Base-by-base conservation (phyloP, 1,140 invertebrate genomes). In the Frieseomelitta varia region DNA sequence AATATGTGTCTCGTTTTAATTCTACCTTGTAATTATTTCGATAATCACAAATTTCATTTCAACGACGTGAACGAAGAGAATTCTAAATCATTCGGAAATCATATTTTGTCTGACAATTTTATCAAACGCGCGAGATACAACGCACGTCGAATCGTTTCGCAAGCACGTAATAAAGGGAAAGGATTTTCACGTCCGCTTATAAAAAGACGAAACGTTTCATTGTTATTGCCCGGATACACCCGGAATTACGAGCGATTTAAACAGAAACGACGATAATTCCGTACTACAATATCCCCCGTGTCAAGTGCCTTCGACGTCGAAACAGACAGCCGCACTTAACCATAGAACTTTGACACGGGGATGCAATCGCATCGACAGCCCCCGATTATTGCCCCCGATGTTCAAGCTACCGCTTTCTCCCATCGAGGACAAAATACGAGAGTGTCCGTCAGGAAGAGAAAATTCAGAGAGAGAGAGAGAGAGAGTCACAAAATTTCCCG, bases 321-420 rank as follows among this genome's bases (percentile, higher is more conserved):
- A 71, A 63, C 84, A 58, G 87, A 34, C 78, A 87, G 72, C 79
- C 77, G 79, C 87, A 71, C 4, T 85, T 72, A 61, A 55, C 24
- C 47, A 55, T 65, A 27, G 27, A 11, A 61, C 55, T 77, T 71
- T 61, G 58, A 84, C 47, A 47, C n/a, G 79, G n/a, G 77, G 63
- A 67, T 81, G 79, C 69, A 63, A 68, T 58, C 65, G 61, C 58
- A 67, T 79, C 81, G 84, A 73, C 75, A 61, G 71, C 55, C 51
- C 71, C 88, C 86, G 88, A 90, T 86, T n/a, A n/a, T n/a, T n/a
- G 71, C 55, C 51, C 71, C 88, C 86, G 88, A 90, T 86, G 83
- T 81, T 90, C 86, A 78, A 88, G 67, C 67, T 74, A 69, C 55
- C 39, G 65, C 30, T 24, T 39, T 75, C 51, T 68, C 39, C 61